Evolutionary conservation across 2,113 vertebrate species (phyloP), one percentile per base, ranked within the genome.

Genomic region (Ciconia stormi): DNA sequence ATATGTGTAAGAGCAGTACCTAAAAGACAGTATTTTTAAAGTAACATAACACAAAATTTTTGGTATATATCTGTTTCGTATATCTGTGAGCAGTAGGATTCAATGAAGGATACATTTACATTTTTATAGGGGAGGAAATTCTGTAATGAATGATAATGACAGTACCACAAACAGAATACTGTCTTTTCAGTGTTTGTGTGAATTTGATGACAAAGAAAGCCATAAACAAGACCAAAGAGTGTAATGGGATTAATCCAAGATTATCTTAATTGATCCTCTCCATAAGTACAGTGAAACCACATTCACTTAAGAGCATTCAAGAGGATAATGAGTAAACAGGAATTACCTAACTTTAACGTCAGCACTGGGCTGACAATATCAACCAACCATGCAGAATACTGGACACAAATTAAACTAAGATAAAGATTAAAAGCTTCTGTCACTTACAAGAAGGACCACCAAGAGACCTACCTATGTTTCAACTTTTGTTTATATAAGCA

Each of bases 201-300:
- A 84, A 61, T 91, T 83, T 38, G 27, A 88, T 11, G 44, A 80
- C 73, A 93, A 94, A 86, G 38, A 46, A 79, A 89, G 47, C 38
- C 40, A 79, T 91, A 93, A 95, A 95, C 67, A 94, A 95, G 66
- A 86, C 78, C 49, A 91, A 95, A 78, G 71, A 67, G 66, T 61
- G 71, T 93, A 93, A 96, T 79, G 86, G 53, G 78, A 97, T 96
- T 96, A 96, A 95, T 94, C 74, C 61, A 82, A 95, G 90, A 95
- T 97, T 97, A 93, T 90, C 49, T 95, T 96, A 93, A 95, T 96
- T 97, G 95, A 97, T 94, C 80, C 71, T 88, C 67, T 73, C 69
- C 38, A 13, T 74, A 86, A 94, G 36, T 87, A 90, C 71, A 93
- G 90, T 84, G 91, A 96, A 96, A 95, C 74, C 69, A 94, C 62